These are phyloP conservation scores for Camptogramma bilineatum DNA, from an alignment of 2,888 invertebrate genomes.

Conservation along the genomic window DNA sequence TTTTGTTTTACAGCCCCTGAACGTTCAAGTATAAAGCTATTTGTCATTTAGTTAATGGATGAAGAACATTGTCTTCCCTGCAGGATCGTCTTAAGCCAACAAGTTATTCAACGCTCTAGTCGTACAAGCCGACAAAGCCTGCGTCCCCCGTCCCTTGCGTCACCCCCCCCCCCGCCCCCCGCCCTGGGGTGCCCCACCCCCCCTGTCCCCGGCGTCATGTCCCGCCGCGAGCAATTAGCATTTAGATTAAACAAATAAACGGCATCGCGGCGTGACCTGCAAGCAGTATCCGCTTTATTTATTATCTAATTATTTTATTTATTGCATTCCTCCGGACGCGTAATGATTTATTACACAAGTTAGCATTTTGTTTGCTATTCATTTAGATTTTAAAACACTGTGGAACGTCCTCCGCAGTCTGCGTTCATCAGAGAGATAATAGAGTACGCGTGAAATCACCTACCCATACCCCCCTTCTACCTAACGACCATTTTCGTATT, in stretches of 20 bases:
- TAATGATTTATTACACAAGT: slow-evolving; percentile 27
- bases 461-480: not conserved
- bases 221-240: slow-evolving; percentile 69
- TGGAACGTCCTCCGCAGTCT: not conserved
- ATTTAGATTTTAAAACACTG: slow-evolving; percentile 23
- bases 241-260: slow-evolving; percentile 81
- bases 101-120: slow-evolving; percentile 6
- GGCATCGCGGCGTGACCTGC: slow-evolving; percentile 64
- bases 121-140: slow-evolving; percentile 17
- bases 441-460: not conserved
- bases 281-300: slow-evolving; percentile 68
- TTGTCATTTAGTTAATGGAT: not conserved
- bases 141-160: slow-evolving; percentile 16
- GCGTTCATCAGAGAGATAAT: not conserved
- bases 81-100: not conserved
- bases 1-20: not conserved
- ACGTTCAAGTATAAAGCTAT: not conserved
- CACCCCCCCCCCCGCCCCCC: slow-evolving; percentile 19
- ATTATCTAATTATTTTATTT: slow-evolving; percentile 68
- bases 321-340: slow-evolving; percentile 47
- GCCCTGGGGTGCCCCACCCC: slow-evolving; percentile 19
- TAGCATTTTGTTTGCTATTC: slow-evolving; percentile 25
- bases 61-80: slow-evolving; percentile 1
- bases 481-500: too few species aligned
- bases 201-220: slow-evolving; percentile 30